Evolutionary conservation across 2,888 invertebrate genomes (phyloP), one percentile per base, ranked within the genome.

Genomic region (Diogma glabrata): DNA sequence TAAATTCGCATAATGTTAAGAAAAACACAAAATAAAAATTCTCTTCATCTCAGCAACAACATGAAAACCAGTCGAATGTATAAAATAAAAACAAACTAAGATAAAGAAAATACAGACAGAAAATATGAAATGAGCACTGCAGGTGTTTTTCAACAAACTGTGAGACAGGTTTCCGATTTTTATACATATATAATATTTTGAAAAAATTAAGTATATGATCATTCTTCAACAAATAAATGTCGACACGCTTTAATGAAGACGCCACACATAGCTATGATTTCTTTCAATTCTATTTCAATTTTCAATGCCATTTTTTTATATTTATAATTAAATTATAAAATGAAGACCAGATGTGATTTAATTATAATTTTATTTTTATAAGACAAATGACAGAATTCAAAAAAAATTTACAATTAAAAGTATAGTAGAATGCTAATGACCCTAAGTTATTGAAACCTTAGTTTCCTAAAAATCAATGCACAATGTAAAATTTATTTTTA

Each of bases 51-150:
- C n/a, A 17, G 17, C 38, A 16, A 17, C 38, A 16, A 38, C 38
- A 38, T 17, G 19, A 16, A 38, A 38, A 38, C 38, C 38, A 38
- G 38, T 38, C 19, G 38, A 38, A 38, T 38, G 16, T 17, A 38
- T 17, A 10, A 38, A 38, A 38, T 38, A 8, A 38, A 38, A 33
- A 36, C n/a, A n/a, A n/a, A n/a, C n/a, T n/a, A n/a, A n/a, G n/a
- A n/a, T n/a, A n/a, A n/a, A n/a, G 19, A 38, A 38, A 9, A 38
- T 14, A 16, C 19, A 7, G 16, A 38, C 10, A 38, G 16, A 16
- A 38, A 38, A 14, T 38, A 38, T 38, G n/a, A n/a, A n/a, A n/a
- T n/a, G n/a, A n/a, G n/a, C n/a, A 38, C 38, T 38, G 38, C 38
- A 38, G 38, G 38, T 38, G 38, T 38, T 17, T 38, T 38, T 38